These are phyloP conservation scores for Chelmon rostratus DNA, from an alignment of 2,797 vertebrate genomes.

Conservation along the genomic window DNA sequence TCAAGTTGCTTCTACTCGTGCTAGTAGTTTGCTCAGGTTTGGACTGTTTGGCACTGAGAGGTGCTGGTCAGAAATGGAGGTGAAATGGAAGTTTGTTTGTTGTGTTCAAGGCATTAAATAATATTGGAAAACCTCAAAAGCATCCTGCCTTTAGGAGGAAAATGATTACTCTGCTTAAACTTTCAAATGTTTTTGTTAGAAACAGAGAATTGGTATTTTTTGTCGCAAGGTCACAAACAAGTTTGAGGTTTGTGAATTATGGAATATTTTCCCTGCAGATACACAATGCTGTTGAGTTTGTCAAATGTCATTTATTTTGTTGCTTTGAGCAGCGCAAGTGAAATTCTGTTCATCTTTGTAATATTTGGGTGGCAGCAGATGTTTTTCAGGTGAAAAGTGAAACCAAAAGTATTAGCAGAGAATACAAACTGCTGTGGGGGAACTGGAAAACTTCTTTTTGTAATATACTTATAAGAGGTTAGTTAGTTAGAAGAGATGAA, in stretches of 20 bases:
- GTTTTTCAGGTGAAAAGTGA: neutral
- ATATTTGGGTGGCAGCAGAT: neutral
- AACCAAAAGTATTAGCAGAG: neutral
- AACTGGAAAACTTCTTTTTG: neutral
- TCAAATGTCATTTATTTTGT: slow-evolving; percentile 4
- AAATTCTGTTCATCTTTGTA: neutral
- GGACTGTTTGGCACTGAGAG: neutral
- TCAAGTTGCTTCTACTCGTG: neutral
- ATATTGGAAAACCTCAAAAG: neutral
- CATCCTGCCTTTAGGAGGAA: neutral
- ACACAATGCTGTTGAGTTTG: neutral
- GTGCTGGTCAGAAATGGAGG: neutral
- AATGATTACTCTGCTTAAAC: neutral
- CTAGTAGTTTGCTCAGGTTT: neutral
- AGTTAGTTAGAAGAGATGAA: neutral
- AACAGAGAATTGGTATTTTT: neutral
- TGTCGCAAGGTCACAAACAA: neutral
- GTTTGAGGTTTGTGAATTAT: neutral
- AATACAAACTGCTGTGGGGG: neutral
- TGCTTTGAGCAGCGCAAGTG: neutral
- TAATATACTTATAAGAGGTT: neutral
- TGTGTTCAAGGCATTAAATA: neutral
- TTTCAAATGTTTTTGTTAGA: neutral
- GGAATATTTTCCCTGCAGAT: neutral
- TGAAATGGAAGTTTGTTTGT: neutral